Evolutionary conservation across 2,113 vertebrate genomes (phyloP).

Genomic region (Hypanus sabinus): DNA sequence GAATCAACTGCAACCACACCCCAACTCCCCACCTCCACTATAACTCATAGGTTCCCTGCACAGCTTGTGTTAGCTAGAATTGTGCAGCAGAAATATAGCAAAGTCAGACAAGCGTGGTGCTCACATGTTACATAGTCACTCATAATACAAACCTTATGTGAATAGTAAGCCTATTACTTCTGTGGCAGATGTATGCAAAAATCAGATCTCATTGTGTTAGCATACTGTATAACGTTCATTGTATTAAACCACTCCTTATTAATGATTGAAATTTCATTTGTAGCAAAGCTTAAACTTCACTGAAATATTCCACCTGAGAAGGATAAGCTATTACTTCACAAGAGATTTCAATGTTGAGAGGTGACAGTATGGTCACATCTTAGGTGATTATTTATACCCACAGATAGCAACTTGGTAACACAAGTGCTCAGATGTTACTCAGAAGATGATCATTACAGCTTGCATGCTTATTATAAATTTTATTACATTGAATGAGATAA

Average conservation of each 20-base stretch:
- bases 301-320: not conserved
- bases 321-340: not conserved
- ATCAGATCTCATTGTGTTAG: conserved; percentile 15
- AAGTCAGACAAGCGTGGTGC: conserved; percentile 2
- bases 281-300: not conserved
- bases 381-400: not conserved
- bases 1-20: no score
- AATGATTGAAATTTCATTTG: not conserved
- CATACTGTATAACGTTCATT: not conserved
- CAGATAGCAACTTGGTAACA: not conserved
- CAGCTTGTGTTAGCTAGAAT: not conserved
- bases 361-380: not conserved
- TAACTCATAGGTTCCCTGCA: not conserved
- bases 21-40: no score
- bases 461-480: not conserved
- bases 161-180: not conserved
- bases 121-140: conserved; percentile 10
- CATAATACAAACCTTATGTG: conserved; percentile 26
- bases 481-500: not conserved
- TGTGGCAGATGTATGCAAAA: not conserved
- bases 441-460: not conserved
- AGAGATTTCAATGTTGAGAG: not conserved
- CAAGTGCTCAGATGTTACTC: not conserved
- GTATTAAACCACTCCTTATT: not conserved
- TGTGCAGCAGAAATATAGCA: not conserved